A percentile compares a stretch with the other conserved stretches of the same genome.
These are phyloP conservation scores for Vidua chalybeata DNA, from an alignment of 2,113 vertebrate genomes.

Conservation along the genomic window DNA sequence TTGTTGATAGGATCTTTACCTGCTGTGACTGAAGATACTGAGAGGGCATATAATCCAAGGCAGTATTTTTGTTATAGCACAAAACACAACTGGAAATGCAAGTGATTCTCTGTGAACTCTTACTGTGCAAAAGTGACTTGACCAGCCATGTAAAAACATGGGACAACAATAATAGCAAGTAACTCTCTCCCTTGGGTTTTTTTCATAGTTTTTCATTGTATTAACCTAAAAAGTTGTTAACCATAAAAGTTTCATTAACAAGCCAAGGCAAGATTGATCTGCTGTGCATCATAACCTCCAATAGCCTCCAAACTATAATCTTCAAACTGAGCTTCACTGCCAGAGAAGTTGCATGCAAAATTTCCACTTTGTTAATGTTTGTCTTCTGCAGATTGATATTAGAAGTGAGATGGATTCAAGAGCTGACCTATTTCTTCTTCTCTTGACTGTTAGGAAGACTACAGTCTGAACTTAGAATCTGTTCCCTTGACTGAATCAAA, in stretches of 20 bases:
- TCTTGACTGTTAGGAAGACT: neutral
- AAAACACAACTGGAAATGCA: neutral
- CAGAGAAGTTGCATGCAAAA: neutral
- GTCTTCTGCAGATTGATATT: neutral
- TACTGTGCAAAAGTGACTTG: neutral
- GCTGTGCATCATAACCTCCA: neutral
- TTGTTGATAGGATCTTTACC: neutral
- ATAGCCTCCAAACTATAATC: neutral
- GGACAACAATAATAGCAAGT: neutral
- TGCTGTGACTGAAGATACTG: neutral
- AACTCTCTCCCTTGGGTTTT: neutral
- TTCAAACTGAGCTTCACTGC: neutral
- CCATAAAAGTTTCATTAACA: neutral
- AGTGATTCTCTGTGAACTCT: neutral
- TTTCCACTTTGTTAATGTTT: neutral
- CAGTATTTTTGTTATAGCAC: neutral
- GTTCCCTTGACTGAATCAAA: neutral
- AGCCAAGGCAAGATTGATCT: neutral
- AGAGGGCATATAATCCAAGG: neutral
- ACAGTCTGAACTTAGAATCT: neutral
- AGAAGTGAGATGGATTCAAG: neutral
- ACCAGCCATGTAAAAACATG: neutral
- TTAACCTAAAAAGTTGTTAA: neutral
- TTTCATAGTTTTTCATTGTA: neutral
- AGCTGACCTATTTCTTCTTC: neutral